phyloP scores from a whole-genome alignment of 2,888 invertebrate genomes.

The Steinernema scapterisci region DNA sequence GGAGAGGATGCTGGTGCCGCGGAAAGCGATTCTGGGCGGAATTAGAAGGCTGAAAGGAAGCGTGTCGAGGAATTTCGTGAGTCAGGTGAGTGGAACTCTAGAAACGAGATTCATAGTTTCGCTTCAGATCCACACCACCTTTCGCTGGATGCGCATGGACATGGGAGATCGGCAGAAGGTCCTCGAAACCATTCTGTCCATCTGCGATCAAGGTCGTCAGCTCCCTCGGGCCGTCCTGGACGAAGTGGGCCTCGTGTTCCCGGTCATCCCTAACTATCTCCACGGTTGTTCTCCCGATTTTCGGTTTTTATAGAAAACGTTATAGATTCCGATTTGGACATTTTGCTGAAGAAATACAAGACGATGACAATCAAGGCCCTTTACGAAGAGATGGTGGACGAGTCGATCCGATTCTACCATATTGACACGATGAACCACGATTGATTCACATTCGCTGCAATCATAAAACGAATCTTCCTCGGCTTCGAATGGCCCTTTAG shows the following conservation, averaged over 20 bases:
- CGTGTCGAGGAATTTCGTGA: background rate
- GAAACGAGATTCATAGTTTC: background rate
- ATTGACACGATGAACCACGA: too few relatives aligned
- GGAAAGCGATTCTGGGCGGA: background rate
- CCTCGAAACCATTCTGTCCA: background rate
- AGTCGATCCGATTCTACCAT: background rate
- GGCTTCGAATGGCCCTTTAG: background rate
- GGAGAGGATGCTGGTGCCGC: background rate
- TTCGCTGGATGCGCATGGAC: constrained; percentile 25
- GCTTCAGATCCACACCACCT: background rate
- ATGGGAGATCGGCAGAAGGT: constrained; percentile 13
- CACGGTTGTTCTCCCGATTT: background rate
- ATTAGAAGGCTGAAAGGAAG: background rate
- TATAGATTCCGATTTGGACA: background rate
- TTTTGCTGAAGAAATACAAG: background rate
- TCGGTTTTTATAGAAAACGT: background rate
- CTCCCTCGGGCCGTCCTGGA: background rate
- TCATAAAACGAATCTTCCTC: too few relatives aligned
- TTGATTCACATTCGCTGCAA: too few relatives aligned
- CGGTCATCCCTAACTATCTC: background rate
- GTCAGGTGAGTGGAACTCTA: background rate
- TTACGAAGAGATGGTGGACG: constrained; percentile 16
- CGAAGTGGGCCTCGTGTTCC: background rate
- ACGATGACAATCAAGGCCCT: background rate
- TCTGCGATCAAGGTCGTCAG: background rate